These are phyloP conservation scores for Pyrrhosoma nymphula DNA, from an alignment of 2,888 invertebrate species.

Conservation along the genomic window DNA sequence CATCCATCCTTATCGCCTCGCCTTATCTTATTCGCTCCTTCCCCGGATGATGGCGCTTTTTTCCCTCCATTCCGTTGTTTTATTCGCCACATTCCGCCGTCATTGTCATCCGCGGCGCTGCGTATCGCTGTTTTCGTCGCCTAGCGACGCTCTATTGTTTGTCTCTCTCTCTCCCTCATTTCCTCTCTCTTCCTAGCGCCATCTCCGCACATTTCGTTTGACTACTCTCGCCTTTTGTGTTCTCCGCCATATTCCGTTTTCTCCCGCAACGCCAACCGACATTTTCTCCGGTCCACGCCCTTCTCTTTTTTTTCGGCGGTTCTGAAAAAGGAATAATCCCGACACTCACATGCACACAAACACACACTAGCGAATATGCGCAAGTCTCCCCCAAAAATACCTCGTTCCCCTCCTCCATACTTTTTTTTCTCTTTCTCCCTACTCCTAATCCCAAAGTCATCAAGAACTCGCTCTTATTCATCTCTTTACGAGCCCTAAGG, in stretches of 20 bases:
- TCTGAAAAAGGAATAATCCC: background rate
- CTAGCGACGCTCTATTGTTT: slow-evolving; percentile 12
- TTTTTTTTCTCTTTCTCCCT: background rate
- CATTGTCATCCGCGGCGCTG: background rate
- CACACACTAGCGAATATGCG: background rate
- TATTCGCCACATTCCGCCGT: slow-evolving; percentile 24
- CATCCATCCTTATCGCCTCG: slow-evolving; percentile 17
- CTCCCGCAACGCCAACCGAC: background rate
- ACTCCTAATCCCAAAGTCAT: slow-evolving; percentile 56
- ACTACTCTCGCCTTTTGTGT: slow-evolving; percentile 17
- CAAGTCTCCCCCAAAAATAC: background rate
- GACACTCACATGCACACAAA: background rate
- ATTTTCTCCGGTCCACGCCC: background rate
- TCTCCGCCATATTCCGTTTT: background rate
- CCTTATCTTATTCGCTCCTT: slow-evolving; percentile 14
- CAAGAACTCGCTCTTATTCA: slow-evolving; percentile 36
- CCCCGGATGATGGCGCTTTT: slow-evolving; percentile 12
- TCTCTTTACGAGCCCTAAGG: slow-evolving; percentile 44
- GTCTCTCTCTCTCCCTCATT: background rate
- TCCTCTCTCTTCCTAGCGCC: background rate
- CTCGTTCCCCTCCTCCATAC: background rate
- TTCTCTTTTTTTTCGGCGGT: background rate
- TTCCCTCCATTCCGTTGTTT: slow-evolving; percentile 26
- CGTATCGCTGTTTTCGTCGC: slow-evolving; percentile 30
- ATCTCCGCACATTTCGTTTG: slow-evolving; percentile 15